Evolutionary conservation across 2,113 vertebrate genomes (phyloP).

Genomic region (Bufo gargarizans): DNA sequence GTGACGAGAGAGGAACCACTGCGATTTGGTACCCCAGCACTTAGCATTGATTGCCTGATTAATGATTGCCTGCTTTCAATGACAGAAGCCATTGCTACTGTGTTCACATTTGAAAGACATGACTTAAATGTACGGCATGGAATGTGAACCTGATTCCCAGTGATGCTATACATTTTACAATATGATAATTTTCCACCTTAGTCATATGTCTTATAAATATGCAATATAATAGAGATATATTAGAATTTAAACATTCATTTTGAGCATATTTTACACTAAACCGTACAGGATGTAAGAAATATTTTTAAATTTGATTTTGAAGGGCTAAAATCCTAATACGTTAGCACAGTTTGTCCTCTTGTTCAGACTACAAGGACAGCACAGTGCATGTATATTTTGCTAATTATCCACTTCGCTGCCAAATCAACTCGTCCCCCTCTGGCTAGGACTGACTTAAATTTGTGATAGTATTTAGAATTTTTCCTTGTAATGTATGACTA

Average conservation of each 20-base stretch:
- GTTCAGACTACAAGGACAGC: slow-evolving; percentile 37
- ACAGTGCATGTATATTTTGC: slow-evolving; percentile 49
- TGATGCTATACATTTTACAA: not conserved
- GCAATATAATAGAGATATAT: too few species aligned
- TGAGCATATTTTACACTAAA: not conserved
- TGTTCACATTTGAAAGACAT: too few species aligned
- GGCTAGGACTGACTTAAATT: slow-evolving; percentile 48
- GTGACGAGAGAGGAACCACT: too few species aligned
- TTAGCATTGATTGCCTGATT: too few species aligned
- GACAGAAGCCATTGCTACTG: too few species aligned
- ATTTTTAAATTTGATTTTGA: slow-evolving; percentile 14
- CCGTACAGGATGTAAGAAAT: not conserved
- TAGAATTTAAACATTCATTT: too few species aligned
- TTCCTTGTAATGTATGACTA: slow-evolving; percentile 17
- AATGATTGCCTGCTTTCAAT: too few species aligned
- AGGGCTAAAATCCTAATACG: not conserved
- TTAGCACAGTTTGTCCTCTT: slow-evolving; percentile 26
- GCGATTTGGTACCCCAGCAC: too few species aligned
- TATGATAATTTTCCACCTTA: not conserved
- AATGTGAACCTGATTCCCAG: too few species aligned
- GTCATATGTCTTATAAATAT: not conserved
- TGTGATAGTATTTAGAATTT: slow-evolving; percentile 50
- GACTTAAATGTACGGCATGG: too few species aligned
- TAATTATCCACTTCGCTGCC: slow-evolving; percentile 56
- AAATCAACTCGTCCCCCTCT: slow-evolving; percentile 41